Conservation (phyloP, 2,888 invertebrate species). For the Steinernema hermaphroditum region DNA sequence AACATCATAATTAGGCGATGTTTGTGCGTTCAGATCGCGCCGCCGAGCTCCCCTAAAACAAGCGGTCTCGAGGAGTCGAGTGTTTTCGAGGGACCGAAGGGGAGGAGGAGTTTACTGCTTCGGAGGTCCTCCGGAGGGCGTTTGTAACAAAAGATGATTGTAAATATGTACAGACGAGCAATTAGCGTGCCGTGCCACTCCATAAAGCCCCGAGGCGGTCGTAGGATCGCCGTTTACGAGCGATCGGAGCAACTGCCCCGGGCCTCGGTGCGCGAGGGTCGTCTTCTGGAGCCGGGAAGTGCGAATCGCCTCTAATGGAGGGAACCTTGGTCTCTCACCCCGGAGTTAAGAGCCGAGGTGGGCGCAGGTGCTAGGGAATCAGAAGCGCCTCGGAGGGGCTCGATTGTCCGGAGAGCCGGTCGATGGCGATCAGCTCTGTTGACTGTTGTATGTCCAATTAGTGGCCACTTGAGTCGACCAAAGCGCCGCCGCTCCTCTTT, state of each 20-base stretch:
- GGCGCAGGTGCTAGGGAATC: conserved; percentile 14
- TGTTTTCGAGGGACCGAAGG: too few relatives aligned
- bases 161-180: conserved; percentile 21
- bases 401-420: conserved; percentile 12
- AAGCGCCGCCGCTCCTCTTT: conserved; percentile 13
- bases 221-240: conserved; percentile 15
- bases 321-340: background rate
- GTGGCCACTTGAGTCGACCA: conserved; percentile 16
- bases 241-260: background rate
- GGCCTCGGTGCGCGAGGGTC: too few relatives aligned
- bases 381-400: background rate
- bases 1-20: conserved; percentile 18
- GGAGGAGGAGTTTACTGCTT: too few relatives aligned
- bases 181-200: conserved; percentile 22
- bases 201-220: conserved; percentile 22
- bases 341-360: background rate
- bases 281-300: too few relatives aligned
- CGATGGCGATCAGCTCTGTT: conserved; percentile 23
- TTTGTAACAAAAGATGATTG: conserved; percentile 10
- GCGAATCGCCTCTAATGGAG: background rate
- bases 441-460: conserved; percentile 21
- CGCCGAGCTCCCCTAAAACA: too few relatives aligned
- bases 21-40: background rate
- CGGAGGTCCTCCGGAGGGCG: background rate
- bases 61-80: too few relatives aligned